phyloP scores from a whole-genome alignment of 2,888 invertebrate species.

The Falcaria lacertinaria region DNA sequence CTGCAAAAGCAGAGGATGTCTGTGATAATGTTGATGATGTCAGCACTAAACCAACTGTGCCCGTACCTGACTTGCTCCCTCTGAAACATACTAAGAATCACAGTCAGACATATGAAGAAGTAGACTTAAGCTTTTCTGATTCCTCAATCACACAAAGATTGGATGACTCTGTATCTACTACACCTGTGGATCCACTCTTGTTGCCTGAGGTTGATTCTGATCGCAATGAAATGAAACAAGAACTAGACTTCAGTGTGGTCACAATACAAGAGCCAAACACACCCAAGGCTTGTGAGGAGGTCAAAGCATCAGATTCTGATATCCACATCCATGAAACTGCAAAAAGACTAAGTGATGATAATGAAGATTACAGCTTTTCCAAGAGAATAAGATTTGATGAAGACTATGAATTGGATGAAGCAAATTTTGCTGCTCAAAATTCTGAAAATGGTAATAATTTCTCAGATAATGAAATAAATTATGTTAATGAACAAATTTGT shows the following conservation, averaged over 20 bases:
- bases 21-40: slow-evolving; percentile 41
- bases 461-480: slow-evolving; percentile 52
- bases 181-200: slow-evolving; percentile 69
- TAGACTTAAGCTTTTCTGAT: slow-evolving; percentile 69
- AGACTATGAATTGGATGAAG: slow-evolving; percentile 43
- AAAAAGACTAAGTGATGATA: slow-evolving; percentile 62
- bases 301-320: slow-evolving; percentile 47
- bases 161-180: slow-evolving; percentile 64
- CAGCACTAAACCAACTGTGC: slow-evolving; percentile 52
- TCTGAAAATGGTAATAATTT: slow-evolving; percentile 35
- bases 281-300: slow-evolving; percentile 56
- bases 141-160: slow-evolving; percentile 57
- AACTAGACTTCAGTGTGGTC: slow-evolving; percentile 59
- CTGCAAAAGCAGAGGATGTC: slow-evolving; percentile 71
- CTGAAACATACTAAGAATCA: slow-evolving; percentile 56
- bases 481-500: slow-evolving; percentile 48
- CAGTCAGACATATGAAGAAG: slow-evolving; percentile 63
- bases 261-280: slow-evolving; percentile 59
- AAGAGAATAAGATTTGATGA: slow-evolving; percentile 66
- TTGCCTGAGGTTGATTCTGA: slow-evolving; percentile 62
- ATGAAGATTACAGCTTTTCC: slow-evolving; percentile 43
- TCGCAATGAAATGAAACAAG: slow-evolving; percentile 57
- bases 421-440: slow-evolving; percentile 37
- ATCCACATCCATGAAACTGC: slow-evolving; percentile 44
- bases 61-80: slow-evolving; percentile 70